These are phyloP conservation scores for Pseudolaguvia tuberculata DNA, from an alignment of 2,113 vertebrate species.

Conservation along the genomic window DNA sequence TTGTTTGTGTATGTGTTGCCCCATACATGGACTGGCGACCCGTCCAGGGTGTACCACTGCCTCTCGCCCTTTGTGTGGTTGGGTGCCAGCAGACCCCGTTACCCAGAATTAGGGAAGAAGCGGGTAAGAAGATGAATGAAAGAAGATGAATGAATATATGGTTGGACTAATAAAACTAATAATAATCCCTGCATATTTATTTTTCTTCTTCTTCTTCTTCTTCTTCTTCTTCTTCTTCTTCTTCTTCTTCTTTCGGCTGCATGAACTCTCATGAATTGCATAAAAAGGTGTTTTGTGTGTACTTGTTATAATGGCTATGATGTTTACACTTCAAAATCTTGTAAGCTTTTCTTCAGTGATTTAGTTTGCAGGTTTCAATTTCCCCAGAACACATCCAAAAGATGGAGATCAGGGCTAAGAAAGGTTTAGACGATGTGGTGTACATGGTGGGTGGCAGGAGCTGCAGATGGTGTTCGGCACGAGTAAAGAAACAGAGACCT, in stretches of 20 bases:
- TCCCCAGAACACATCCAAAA: conserved; percentile 19
- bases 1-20: no score
- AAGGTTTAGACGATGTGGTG: conserved; percentile 33
- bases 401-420: conserved; percentile 12
- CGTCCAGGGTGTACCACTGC: no score
- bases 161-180: no score
- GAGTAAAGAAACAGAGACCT: conserved; percentile 42
- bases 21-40: no score
- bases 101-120: no score
- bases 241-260: no score
- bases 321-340: conserved; percentile 2
- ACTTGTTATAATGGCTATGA: conserved; percentile 10
- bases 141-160: no score
- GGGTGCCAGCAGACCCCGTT: no score
- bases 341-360: conserved; percentile 17
- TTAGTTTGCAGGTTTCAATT: conserved; percentile 30
- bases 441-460: conserved; percentile 42
- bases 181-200: neutral
- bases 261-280: neutral
- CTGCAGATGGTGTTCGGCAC: conserved; percentile 21
- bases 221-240: no score
- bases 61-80: no score
- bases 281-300: neutral
- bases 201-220: no score
- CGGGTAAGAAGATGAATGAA: no score